A percentile compares a stretch with the other conserved stretches of the same genome.
Conservation (phyloP, 1,140 invertebrate genomes). For the Nomia melanderi region DNA sequence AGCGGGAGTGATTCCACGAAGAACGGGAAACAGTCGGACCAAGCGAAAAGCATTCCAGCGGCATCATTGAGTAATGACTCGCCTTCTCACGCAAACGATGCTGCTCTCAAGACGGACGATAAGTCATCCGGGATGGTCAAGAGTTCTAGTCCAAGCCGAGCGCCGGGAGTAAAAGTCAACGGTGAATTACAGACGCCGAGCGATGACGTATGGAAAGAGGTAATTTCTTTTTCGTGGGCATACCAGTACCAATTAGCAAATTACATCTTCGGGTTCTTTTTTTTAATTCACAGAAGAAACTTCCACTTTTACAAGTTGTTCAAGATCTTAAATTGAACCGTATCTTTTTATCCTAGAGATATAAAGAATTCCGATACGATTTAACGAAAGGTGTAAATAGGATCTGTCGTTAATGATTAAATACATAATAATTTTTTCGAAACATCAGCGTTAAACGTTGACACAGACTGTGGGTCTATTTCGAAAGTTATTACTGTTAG, state of each 20-base stretch:
- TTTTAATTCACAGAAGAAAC: conserved; percentile 25
- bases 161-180: conserved; percentile 27
- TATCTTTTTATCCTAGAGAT: conserved; percentile 19
- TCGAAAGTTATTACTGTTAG: conserved; percentile 12
- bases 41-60: conserved; percentile 23
- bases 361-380: conserved; percentile 3
- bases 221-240: conserved; percentile 53
- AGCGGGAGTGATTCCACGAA: conserved; percentile 18
- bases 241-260: background rate
- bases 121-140: background rate
- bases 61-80: background rate
- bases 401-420: too few species aligned
- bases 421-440: background rate
- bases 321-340: conserved; percentile 14
- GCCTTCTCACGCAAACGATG: background rate
- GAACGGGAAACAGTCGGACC: conserved; percentile 31
- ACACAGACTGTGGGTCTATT: conserved; percentile 20
- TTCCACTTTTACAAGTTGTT: conserved; percentile 16
- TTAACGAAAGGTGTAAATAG: conserved; percentile 2
- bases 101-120: background rate
- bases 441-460: background rate
- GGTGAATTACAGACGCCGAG: conserved; percentile 55
- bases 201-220: conserved; percentile 82
- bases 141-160: background rate
- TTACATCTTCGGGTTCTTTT: conserved; percentile 10